Percentiles rank a stretch among this genome's conserved stretches.
phyloP scores from a whole-genome alignment of 2,113 vertebrate species.

The Ploceus nigricollis region DNA sequence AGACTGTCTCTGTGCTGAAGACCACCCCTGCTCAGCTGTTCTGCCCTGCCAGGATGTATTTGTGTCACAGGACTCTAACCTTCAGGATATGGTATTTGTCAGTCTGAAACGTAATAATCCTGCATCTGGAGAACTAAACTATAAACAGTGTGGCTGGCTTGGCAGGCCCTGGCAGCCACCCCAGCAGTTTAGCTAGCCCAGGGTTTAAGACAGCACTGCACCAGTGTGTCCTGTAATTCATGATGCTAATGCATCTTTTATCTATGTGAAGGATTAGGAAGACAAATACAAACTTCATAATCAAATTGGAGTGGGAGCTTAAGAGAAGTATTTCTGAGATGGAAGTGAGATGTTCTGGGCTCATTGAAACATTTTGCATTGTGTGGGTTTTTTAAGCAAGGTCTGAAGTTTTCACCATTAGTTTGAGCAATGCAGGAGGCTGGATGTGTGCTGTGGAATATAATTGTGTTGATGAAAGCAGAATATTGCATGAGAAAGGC shows the following conservation, averaged over 20 bases:
- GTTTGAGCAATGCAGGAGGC: background rate
- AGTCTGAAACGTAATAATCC: background rate
- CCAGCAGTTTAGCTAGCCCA: background rate
- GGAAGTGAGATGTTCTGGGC: background rate
- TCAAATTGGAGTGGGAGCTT: background rate
- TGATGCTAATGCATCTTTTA: background rate
- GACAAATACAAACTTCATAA: background rate
- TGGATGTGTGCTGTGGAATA: background rate
- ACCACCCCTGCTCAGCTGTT: background rate
- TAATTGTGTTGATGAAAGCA: background rate
- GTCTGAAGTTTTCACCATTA: background rate
- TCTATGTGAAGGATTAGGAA: background rate
- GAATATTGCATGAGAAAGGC: background rate
- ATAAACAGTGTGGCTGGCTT: background rate
- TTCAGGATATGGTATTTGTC: slow-evolving; percentile 33
- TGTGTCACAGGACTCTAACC: background rate
- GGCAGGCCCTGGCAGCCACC: background rate
- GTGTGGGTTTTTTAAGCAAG: background rate
- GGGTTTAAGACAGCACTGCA: background rate
- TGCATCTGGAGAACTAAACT: background rate
- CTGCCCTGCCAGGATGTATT: background rate
- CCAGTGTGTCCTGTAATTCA: background rate
- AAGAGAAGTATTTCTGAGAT: background rate
- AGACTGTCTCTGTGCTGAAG: background rate
- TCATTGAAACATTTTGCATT: background rate